Base-by-base conservation (phyloP, 2,797 vertebrate genomes). In the Mastacembelus armatus region DNA sequence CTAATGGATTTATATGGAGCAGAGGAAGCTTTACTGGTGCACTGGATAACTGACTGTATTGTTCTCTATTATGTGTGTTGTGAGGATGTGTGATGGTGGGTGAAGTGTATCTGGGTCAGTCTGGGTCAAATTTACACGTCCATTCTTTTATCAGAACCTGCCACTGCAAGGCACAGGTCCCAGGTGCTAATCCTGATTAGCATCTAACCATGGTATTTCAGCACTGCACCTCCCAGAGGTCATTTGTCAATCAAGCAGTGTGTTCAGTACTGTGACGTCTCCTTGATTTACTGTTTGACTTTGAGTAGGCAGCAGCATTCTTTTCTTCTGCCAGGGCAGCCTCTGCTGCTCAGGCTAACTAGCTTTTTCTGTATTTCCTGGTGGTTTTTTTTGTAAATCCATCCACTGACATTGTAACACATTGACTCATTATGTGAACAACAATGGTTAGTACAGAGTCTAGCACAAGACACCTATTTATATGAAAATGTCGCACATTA, bases 151-250 rank as follows among this genome's bases (percentile, higher is more conserved):
- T 77, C 73, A 38, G 43, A 21, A 55, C 32, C 29, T 63, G 29
- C 48, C 42, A 18, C 54, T 3, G 30, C 60, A 43, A 16, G 14
- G 35, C 66, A 40, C 71, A 54, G 68, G 72, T 66, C 71, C 32
- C 55, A 66, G 58, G 56, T 79, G 64, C 58, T 81, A 72, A 73
- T 80, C 73, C 81, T 69, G 76, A 87, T 84, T 71, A 83, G 81
- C 71, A 80, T 86, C 79, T 79, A n/a, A 49, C 50, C 24, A 60
- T 51, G 15, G 45, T 16, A 11, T 77, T 71, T 59, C 74, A 39
- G 55, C 54, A 19, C 73, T 21, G 74, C 65, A 38, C 55, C 74
- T 67, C 55, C 43, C 69, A 74, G 78, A 80, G 83, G 79, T 83
- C 80, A 83, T 52, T 49, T 78, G 81, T 86, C 84, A 76, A 50